Conservation (phyloP, 2,797 vertebrate genomes). For the Cossypha niveicapilla region DNA sequence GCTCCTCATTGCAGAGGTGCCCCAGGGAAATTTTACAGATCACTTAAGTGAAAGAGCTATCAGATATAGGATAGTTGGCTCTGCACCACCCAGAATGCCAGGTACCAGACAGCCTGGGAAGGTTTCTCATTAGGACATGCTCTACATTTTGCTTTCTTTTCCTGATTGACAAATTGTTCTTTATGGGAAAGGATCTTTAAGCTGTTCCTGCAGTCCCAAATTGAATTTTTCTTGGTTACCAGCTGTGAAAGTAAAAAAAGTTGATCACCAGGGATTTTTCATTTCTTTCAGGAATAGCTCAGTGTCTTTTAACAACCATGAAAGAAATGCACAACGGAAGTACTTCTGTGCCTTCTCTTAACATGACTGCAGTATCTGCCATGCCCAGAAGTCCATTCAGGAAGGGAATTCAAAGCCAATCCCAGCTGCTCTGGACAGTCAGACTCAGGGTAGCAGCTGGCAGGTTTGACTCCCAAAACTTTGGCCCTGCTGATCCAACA, state of each 20-base stretch:
- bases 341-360: background rate
- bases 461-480: background rate
- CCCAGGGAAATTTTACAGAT: constrained; percentile 1
- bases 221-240: background rate
- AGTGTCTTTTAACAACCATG: background rate
- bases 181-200: background rate
- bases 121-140: background rate
- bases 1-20: background rate
- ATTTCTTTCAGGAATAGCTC: background rate
- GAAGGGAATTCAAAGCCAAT: background rate
- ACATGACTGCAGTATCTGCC: background rate
- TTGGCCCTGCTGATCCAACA: background rate
- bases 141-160: background rate
- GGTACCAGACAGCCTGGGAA: background rate
- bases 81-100: background rate
- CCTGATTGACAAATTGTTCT: background rate
- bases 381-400: background rate
- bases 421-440: background rate
- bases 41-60: background rate
- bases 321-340: background rate
- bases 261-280: background rate
- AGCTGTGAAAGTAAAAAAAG: background rate
- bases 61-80: background rate
- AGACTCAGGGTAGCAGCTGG: background rate
- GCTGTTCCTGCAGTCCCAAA: background rate